Evolutionary conservation across 35 echinoderm and acorn worm species (phyloP), one percentile per base, ranked within the genome.

Genomic region (Holothuria glaberrima): DNA sequence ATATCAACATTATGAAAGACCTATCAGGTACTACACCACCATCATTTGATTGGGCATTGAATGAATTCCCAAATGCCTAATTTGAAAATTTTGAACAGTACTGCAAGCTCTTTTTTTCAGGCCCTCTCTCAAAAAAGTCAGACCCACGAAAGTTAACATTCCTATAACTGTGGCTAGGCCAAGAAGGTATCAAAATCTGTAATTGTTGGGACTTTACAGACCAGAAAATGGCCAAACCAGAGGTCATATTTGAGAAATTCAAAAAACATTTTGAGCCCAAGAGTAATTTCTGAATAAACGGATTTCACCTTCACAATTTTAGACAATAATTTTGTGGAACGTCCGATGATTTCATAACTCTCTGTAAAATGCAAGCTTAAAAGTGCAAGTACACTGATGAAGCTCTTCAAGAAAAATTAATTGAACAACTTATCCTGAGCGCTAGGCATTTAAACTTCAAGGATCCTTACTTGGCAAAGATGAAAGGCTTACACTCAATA

Each of bases 371-470:
- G 3, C 35, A 80, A 21, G 75, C 75, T 19, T 5, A 46, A 80
- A 48, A 80, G 38, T 48, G 75, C 38, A 80, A 56, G 30, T 65
- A 65, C 61, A 71, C 68, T 26, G 29, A 71, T 71, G 68, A 1
- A 71, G 68, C 68, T 31, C 68, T 71, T 71, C 68, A 71, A 13
- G 68, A 71, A 71, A 71, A 71, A 71, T 46, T 46, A 46, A 10
- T 46, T 5, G 68, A 71, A 71, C 26, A 71, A 71, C 30, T 86
- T 4, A 66, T 86, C 0, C 0, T 86, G 14, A 74, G 92, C 41
- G 70, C 86, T 0, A 32, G 62, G 31, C 61, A 82, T 31, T 34
- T 59, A 77, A 89, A 32, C 58, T 94, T 16, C 92, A 94, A 89
- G 87, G 86, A 62, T 58, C 54, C 21, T 60, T 88, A 19, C 75